These are phyloP conservation scores for Indicator indicator DNA, from an alignment of 2,113 vertebrate genomes.

Conservation along the genomic window DNA sequence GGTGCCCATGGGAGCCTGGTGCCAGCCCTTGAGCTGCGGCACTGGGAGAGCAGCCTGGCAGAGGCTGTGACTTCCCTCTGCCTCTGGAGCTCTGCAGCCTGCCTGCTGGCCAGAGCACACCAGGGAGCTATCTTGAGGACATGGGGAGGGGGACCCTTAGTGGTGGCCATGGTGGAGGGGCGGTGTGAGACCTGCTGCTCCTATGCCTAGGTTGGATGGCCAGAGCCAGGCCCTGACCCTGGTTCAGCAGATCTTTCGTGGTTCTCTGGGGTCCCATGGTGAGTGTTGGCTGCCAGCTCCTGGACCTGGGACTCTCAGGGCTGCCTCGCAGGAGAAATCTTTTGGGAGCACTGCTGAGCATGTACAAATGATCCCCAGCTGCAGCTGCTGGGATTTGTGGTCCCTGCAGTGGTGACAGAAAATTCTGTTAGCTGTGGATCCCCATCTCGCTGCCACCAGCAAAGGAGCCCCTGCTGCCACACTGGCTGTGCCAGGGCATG, in stretches of 20 bases:
- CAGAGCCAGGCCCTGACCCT: slow-evolving; percentile 93
- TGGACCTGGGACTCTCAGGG: slow-evolving; percentile 83
- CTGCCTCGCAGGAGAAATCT: not conserved
- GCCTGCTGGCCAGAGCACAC: accelerated
- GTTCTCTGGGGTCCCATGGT: too few relatives aligned
- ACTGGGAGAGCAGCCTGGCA: too few relatives aligned
- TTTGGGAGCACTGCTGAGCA: accelerated
- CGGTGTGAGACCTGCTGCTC: accelerated
- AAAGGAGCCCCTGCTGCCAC: too few relatives aligned
- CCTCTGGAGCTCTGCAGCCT: not conserved
- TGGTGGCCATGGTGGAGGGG: not conserved
- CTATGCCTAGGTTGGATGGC: slow-evolving; percentile 85
- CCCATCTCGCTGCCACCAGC: too few relatives aligned
- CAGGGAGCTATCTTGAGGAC: too few relatives aligned
- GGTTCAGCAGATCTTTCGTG: slow-evolving; percentile 96
- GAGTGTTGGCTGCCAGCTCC: too few relatives aligned
- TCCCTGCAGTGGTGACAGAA: too few relatives aligned
- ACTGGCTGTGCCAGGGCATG: too few relatives aligned
- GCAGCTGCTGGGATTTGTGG: too few relatives aligned
- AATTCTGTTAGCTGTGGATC: too few relatives aligned
- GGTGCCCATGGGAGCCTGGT: accelerated
- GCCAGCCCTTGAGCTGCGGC: not conserved
- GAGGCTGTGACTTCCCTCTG: accelerated
- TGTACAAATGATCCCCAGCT: not conserved
- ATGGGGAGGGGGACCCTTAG: accelerated